A percentile compares a stretch with the other conserved stretches of the same genome.
Conservation (phyloP, 2,113 vertebrate species). For the Perca schrenkii region DNA sequence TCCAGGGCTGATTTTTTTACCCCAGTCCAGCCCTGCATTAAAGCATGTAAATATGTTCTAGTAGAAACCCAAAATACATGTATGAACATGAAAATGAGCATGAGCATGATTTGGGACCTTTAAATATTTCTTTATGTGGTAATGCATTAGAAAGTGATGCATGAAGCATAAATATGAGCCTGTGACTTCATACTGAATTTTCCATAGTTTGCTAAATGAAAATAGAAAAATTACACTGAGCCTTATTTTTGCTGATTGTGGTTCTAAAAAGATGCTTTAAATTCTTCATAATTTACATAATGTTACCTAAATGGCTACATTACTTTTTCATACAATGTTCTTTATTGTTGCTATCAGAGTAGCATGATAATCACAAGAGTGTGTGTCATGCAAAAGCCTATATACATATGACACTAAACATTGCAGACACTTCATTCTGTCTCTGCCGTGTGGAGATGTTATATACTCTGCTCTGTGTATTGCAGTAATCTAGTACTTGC, state of each 20-base stretch:
- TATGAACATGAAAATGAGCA: too few species aligned
- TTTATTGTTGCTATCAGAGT: not conserved
- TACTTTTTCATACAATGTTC: not conserved
- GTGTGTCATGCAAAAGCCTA: conserved; percentile 4
- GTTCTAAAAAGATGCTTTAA: not conserved
- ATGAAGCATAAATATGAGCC: not conserved
- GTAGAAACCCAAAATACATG: too few species aligned
- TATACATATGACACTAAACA: conserved; percentile 8
- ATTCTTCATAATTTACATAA: not conserved
- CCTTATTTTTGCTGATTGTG: not conserved
- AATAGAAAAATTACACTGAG: not conserved
- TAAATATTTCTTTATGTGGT: not conserved
- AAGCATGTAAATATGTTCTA: too few species aligned
- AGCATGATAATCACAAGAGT: not conserved
- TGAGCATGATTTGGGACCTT: too few species aligned
- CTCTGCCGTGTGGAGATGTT: conserved; percentile 37
- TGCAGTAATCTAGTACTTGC: conserved; percentile 35
- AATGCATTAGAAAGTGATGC: not conserved
- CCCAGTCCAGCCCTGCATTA: too few species aligned
- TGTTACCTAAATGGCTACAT: not conserved
- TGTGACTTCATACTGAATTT: not conserved
- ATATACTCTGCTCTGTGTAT: conserved; percentile 20
- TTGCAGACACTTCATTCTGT: conserved; percentile 33
- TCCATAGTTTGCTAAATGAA: not conserved
- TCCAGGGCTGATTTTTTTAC: too few species aligned